Percentiles rank a stretch among this genome's conserved stretches.
phyloP scores from a whole-genome alignment of 2,888 invertebrate genomes.

The Mythimna impura region DNA sequence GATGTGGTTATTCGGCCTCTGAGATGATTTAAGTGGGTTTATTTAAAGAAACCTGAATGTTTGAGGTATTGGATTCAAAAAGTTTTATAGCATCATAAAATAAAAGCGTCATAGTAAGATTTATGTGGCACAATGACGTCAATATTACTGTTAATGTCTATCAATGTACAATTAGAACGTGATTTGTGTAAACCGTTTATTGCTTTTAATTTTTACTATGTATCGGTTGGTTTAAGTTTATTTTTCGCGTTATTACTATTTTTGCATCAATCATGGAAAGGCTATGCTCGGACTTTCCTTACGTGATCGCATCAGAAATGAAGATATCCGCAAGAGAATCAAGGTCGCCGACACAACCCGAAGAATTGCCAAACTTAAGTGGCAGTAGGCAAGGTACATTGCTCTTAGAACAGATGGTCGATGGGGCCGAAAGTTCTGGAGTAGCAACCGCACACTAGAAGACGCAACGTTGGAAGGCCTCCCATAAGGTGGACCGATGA shows the following conservation, averaged over 20 bases:
- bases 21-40: conserved; percentile 11
- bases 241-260: background rate
- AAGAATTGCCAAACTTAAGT: too few relatives aligned
- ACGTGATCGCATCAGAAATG: too few relatives aligned
- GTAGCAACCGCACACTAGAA: too few relatives aligned
- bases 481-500: too few relatives aligned
- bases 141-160: conserved; percentile 23
- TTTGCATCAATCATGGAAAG: too few relatives aligned
- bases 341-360: too few relatives aligned
- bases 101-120: conserved; percentile 29
- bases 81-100: conserved; percentile 45
- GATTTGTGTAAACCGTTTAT: background rate
- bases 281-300: too few relatives aligned
- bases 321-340: too few relatives aligned
- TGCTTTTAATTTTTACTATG: background rate
- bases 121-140: conserved; percentile 34
- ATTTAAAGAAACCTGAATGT: conserved; percentile 39
- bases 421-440: too few relatives aligned
- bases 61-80: conserved; percentile 38
- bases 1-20: conserved; percentile 11
- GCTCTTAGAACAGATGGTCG: too few relatives aligned
- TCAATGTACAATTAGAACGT: conserved; percentile 11
- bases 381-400: too few relatives aligned
- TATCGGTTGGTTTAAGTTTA: background rate
- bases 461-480: too few relatives aligned